Evolutionary conservation across 2,888 invertebrate species (phyloP).

Genomic region (Trypoxylon attenuatum): DNA sequence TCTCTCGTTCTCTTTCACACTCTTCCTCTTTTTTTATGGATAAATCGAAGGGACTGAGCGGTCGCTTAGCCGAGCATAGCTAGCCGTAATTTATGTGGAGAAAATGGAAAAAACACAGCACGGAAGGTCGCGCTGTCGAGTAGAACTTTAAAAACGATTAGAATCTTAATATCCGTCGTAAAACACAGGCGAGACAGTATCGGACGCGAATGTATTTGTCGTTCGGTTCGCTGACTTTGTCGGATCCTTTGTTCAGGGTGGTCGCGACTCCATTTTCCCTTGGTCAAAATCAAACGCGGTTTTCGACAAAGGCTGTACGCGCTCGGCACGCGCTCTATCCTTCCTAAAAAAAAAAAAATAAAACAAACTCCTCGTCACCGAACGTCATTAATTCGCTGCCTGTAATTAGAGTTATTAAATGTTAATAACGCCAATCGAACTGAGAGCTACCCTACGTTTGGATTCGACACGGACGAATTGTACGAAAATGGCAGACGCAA

Average conservation of each 20-base stretch:
- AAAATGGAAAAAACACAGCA: slow-evolving; percentile 50
- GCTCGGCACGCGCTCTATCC: too few species aligned
- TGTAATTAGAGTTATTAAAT: not conserved
- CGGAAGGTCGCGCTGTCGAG: slow-evolving; percentile 42
- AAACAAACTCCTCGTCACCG: not conserved
- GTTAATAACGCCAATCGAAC: not conserved
- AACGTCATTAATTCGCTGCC: not conserved
- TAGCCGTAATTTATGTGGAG: slow-evolving; percentile 55
- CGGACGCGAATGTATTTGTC: slow-evolving; percentile 33
- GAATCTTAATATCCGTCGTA: slow-evolving; percentile 46
- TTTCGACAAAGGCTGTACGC: too few species aligned
- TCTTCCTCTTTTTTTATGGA: slow-evolving; percentile 47
- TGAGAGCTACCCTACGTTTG: too few species aligned
- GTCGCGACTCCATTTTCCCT: slow-evolving; percentile 1
- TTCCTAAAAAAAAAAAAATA: too few species aligned
- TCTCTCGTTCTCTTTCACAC: too few species aligned
- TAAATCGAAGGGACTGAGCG: slow-evolving; percentile 54
- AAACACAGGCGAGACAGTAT: slow-evolving; percentile 33
- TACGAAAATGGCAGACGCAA: not conserved
- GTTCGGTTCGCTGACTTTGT: not conserved
- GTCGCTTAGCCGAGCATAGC: slow-evolving; percentile 44
- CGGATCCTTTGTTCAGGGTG: not conserved
- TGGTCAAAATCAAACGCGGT: not conserved
- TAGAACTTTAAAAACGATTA: slow-evolving; percentile 45
- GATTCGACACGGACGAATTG: not conserved